Base-by-base conservation (phyloP, 2,888 invertebrate species). In the Andrena trimmerana region DNA sequence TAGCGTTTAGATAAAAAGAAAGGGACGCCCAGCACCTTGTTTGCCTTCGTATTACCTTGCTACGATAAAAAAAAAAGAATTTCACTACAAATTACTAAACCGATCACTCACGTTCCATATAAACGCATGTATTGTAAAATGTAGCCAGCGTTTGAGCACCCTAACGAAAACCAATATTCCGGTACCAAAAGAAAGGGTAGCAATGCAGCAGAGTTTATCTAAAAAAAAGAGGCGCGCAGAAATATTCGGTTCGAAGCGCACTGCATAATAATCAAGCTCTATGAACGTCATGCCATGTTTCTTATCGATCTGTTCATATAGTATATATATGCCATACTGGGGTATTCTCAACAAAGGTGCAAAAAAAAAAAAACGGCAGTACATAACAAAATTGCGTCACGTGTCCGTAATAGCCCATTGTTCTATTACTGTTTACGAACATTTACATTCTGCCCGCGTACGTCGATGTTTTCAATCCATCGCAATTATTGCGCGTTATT, bases 291-390 rank as follows among this genome's bases (percentile, higher is more conserved):
- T 54, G 27, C 52, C 27, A 48, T 16, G 63, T 59, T 71, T 27
- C n/a, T 65, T 83, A 72, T 84, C 75, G 83, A 78, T 71, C 73
- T 72, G 66, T 57, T 59, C 63, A 27, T 31, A 70, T 79, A 31
- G 50, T 33, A 68, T 59, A 48, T 33, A 54, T 54, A 59, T n/a
- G 27, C 10, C 27, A 48, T 24, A 66, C 20, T 24, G 27, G n/a
- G 52, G 67, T 13, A 62, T 52, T 65, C 59, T 31, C 59, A 62
- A 59, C 62, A 70, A 72, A 66, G 78, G 54, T 57, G 29, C n/a
- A 69, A 67, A 57, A 66, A 79, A 68, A 68, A 68, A 31, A 27
- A 67, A 57, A 27, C 16, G 5, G 16, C 13, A 36, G 10, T 20
- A 29, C 16, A 60, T 54, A 77, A 69, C 27, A 66, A 70, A 42